Evolutionary conservation across 2,113 vertebrate species (phyloP).

Genomic region (Vireo altiloquus): DNA sequence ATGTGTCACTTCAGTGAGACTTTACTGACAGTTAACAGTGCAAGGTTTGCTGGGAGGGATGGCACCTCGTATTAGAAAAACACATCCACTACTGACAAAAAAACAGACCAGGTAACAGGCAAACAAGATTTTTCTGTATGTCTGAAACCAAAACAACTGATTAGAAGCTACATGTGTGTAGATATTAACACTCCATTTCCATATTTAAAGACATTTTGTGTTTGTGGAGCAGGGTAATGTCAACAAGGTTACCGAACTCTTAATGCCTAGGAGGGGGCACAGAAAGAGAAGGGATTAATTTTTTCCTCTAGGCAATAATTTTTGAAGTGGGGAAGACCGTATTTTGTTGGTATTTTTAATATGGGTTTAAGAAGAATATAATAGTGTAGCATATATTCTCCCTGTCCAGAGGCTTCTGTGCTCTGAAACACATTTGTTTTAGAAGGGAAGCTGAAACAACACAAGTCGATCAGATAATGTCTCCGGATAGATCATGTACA

Average conservation of each 20-base stretch:
- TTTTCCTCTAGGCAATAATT: not conserved
- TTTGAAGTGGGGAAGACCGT: not conserved
- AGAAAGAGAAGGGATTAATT: not conserved
- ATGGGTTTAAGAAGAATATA: not conserved
- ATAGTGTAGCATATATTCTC: not conserved
- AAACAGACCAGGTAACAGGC: not conserved
- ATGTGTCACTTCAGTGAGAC: not conserved
- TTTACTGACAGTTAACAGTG: not conserved
- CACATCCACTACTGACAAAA: not conserved
- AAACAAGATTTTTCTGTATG: not conserved
- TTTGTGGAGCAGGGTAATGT: not conserved
- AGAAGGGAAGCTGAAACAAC: not conserved
- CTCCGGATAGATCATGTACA: not conserved
- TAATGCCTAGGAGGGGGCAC: not conserved
- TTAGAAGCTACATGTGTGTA: not conserved
- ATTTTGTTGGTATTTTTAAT: not conserved
- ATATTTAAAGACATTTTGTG: not conserved
- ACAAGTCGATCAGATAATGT: not conserved
- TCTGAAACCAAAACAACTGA: not conserved
- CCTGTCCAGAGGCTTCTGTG: not conserved
- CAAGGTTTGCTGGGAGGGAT: not conserved
- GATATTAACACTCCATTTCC: not conserved
- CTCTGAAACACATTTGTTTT: not conserved
- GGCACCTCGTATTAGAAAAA: not conserved
- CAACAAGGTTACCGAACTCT: not conserved